Base-by-base conservation (phyloP, 2,113 vertebrate species). In the Alligator sinensis region DNA sequence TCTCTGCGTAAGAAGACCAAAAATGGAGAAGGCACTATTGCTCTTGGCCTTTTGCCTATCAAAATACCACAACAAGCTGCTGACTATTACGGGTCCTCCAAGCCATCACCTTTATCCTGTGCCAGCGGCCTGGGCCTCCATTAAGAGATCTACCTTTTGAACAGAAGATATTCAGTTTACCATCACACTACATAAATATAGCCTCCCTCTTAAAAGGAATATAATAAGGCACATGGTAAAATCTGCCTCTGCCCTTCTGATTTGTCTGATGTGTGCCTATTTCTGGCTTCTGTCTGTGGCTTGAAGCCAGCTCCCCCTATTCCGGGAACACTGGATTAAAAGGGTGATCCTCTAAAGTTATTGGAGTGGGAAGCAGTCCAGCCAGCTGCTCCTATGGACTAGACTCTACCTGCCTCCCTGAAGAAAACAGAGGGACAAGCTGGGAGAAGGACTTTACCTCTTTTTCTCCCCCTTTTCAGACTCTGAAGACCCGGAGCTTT, bases 101-200 rank as follows among this genome's bases (percentile, higher is more conserved):
- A 76, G 77, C 18, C 0, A 8, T 66, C 9, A 80, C n/a, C 34
- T 86, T 30, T 62, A 64, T 87, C 58, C 30, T 77, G 12, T 22
- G 3, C 30, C 0, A 1, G 22, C 8, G 7, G 28, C 0, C 47
- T 92, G 78, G 38, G 59, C 58, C n/a, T 77, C 55, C 63, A 25
- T 16, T 82, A 5, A 64, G 62, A 60, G 27, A 59, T 11, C 72
- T 6, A 9, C 68, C 2, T 58, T 77, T 86, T 57, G 64, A 11
- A 22, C 38, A 55, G 2, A 3, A 55, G 38, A 81, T 22, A 16
- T 72, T 82, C 0, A 0, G 34, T 72, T 85, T 76, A 72, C 47
- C 18, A 13, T 19, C 16, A 6, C 0, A 1, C 54, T 77, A 3
- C 47, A 47, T 2, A 1, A 2, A 17, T 54, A 2, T 19, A 15